Base-by-base conservation (phyloP, 2,888 invertebrate genomes). In the Malthinus seriepunctatus region DNA sequence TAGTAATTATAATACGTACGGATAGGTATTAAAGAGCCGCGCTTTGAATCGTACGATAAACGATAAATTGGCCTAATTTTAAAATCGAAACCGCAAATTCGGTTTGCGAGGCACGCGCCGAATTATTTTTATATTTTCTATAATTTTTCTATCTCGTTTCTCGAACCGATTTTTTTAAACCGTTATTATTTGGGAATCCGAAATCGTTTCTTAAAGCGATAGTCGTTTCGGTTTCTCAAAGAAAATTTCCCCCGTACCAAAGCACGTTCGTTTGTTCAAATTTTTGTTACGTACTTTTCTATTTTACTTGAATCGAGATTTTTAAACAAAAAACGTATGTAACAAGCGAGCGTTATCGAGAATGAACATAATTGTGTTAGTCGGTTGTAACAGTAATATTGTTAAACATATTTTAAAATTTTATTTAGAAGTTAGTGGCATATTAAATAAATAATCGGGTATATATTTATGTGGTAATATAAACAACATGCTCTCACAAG, bases 321-420 rank as follows among this genome's bases (percentile, higher is more conserved):
- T 8, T 14, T 15, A 42, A 42, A 46, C 8, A 38, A 46, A 34
- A 50, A 35, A 23, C 23, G 57, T 55, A 45, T 34, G 39, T 58
- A 51, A 56, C 51, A 38, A 44, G 37, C 23, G 32, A 54, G 42
- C 37, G 42, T 55, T 56, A 46, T 53, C 38, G 23, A 51, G 53
- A 60, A 63, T 63, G 61, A 62, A 62, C 62, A 56, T 55, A 53
- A 56, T 56, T 48, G 51, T 58, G 53, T 63, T 62, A 63, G 63
- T 62, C 62, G 60, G 58, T 62, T 59, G 52, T 60, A 63, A 56
- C 63, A 53, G 64, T 60, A 63, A 63, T 38, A 55, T 62, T 63
- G 64, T 64, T 64, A 64, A 60, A 57, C 56, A 63, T 64, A 63
- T 63, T 63, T 65, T 62, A 64, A 63, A 66, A 60, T 66, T 42